Conservation (phyloP, 2,113 vertebrate species). For the Pollimyrus isidori region DNA sequence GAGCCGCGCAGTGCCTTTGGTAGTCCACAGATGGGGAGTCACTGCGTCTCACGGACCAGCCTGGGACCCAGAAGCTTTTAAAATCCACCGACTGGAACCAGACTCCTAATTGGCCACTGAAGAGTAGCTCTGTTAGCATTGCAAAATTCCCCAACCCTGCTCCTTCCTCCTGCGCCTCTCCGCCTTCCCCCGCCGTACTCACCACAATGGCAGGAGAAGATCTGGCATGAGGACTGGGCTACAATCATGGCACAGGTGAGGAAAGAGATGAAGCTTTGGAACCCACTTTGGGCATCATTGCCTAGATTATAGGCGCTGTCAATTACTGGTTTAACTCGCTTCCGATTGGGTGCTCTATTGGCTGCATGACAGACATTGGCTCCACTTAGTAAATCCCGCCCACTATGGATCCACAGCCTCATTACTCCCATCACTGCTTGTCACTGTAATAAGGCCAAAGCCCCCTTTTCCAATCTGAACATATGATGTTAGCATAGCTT, state of each 20-base stretch:
- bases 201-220: neutral
- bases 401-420: neutral
- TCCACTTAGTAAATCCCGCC: neutral
- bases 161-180: neutral
- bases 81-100: constrained; percentile 9
- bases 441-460: neutral
- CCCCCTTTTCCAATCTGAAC: neutral
- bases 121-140: neutral
- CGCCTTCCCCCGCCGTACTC: neutral
- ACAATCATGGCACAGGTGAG: neutral
- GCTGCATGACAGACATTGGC: neutral
- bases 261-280: neutral
- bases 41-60: neutral
- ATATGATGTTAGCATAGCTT: neutral
- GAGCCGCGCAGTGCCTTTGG: neutral
- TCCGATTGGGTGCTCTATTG: neutral
- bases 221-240: neutral
- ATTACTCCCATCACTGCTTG: neutral
- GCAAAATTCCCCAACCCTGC: neutral
- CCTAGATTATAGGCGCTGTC: neutral
- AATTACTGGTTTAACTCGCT: neutral
- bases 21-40: neutral
- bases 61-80: neutral
- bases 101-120: constrained; percentile 3
- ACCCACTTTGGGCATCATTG: neutral